Conservation (phyloP, 2,888 invertebrate genomes). For the Tyria jacobaeae region DNA sequence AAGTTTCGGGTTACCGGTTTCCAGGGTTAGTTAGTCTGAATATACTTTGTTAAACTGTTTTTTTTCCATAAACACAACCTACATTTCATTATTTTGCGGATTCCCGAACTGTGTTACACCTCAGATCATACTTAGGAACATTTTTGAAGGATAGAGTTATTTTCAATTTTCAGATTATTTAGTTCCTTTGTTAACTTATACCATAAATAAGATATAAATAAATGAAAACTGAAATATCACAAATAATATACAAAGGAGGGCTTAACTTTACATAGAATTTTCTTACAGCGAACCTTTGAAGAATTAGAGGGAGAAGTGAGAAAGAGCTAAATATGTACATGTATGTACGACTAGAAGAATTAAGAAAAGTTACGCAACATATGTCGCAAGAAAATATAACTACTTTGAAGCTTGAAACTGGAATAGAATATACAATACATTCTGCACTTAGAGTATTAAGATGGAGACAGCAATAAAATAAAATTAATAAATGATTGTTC, state of each 20-base stretch:
- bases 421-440: too few species aligned
- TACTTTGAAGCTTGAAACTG: too few species aligned
- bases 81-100: background rate
- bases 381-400: too few species aligned
- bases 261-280: background rate
- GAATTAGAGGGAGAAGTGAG: background rate
- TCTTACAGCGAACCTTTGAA: background rate
- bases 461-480: too few species aligned
- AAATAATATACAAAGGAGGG: background rate
- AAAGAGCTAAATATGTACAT: background rate
- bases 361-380: too few species aligned
- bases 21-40: background rate
- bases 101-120: background rate
- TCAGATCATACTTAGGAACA: background rate
- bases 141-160: too few species aligned
- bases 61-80: background rate
- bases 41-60: background rate
- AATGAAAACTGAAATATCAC: background rate
- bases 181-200: background rate
- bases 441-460: too few species aligned
- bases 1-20: background rate
- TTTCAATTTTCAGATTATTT: background rate
- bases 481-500: too few species aligned
- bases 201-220: background rate
- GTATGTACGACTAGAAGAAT: too few species aligned